Evolutionary conservation across 2,113 vertebrate species (phyloP).

Genomic region (Planiliza haematocheilus): DNA sequence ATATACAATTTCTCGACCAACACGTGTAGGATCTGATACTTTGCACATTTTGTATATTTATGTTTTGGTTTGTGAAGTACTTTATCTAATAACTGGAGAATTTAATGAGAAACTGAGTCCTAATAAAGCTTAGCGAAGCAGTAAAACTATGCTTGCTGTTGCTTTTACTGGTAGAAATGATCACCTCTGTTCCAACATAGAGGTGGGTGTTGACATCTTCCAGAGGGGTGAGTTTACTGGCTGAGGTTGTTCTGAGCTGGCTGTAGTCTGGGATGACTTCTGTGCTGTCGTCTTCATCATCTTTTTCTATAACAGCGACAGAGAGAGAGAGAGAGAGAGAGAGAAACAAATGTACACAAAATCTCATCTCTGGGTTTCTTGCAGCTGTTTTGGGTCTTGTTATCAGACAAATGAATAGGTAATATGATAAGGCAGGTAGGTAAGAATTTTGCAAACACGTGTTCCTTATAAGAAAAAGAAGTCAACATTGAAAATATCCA

Average conservation of each 20-base stretch:
- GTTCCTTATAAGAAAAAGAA: not conserved
- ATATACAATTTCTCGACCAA: no score
- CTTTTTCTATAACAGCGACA: constrained; percentile 73
- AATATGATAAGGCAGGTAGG: not conserved
- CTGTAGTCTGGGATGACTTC: constrained; percentile 66
- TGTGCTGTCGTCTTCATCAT: constrained; percentile 1
- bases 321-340: not conserved
- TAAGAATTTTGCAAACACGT: not conserved
- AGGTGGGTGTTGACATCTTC: constrained; percentile 85
- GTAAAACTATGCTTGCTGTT: not conserved
- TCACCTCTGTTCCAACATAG: constrained; percentile 91
- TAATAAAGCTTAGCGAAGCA: not conserved
- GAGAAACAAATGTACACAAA: no score
- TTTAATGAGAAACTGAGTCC: not conserved
- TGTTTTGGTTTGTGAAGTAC: no score
- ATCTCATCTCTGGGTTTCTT: not conserved
- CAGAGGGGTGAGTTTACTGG: constrained; percentile 73
- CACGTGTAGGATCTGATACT: no score
- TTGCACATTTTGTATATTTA: no score
- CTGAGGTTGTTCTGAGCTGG: constrained; percentile 73
- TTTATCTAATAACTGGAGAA: not conserved
- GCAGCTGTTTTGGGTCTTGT: not conserved
- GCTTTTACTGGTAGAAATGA: not conserved
- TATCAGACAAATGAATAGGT: no score
- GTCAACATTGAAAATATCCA: not conserved